Base-by-base conservation (phyloP, 2,113 vertebrate genomes). In the Etheostoma cragini region DNA sequence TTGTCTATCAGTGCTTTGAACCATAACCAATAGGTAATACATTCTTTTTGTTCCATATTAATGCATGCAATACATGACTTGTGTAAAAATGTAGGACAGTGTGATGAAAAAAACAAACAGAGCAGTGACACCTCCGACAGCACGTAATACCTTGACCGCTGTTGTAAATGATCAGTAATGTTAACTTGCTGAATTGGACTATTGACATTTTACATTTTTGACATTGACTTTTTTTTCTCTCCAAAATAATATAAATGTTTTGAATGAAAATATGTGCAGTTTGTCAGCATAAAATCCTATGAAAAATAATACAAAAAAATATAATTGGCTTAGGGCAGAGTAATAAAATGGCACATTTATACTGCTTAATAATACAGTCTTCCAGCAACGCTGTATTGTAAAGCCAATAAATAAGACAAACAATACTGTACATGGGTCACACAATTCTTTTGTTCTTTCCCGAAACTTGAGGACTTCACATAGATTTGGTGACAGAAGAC, bases 391-490 rank as follows among this genome's bases (percentile, higher is more conserved):
- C 85, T 91, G 88, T 84, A 91, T 91, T 76, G 46, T 80, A 92
- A 91, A 89, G 92, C 83, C 87, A 95, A 94, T 95, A 94, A 95
- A 95, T 95, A 94, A 93, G 88, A 91, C 69, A 91, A 84, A 87
- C 86, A 94, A 89, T 85, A 91, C 77, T 87, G 84, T 93, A 92
- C 91, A 93, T 35, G 71, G 75, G 81, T 81, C 80, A 87, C 79
- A 80, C 89, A 89, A 80, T 76, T 89, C 76, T 77, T 81, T 71
- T 79, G 83, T 76, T 88, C 57, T 71, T 84, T 91, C 77, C 82
- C 83, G 80, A 91, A 87, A 83, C 71, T 74, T 80, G 42, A 87
- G 57, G 63, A 80, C 64, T 89, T 91, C 73, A 83, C 78, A 85
- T 68, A 74, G 75, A 62, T 68, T 86, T 84, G 73, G 75, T 82